Evolutionary conservation across 2,797 vertebrate species (phyloP).

Genomic region (Sebastes vulpes): DNA sequence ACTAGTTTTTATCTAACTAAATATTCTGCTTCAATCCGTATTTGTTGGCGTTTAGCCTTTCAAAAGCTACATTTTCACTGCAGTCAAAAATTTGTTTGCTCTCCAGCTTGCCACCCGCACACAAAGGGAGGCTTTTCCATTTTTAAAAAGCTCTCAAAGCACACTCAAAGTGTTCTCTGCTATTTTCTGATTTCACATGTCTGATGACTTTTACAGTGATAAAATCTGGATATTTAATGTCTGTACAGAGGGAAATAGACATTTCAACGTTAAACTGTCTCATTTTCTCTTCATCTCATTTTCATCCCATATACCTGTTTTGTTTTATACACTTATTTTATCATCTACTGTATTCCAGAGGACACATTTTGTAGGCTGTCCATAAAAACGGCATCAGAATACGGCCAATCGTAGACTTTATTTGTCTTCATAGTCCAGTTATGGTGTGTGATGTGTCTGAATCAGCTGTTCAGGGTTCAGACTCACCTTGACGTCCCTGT

Average conservation of each 20-base stretch:
- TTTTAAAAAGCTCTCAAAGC: background rate
- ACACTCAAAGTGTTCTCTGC: background rate
- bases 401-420: background rate
- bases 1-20: background rate
- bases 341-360: background rate
- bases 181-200: background rate
- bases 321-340: background rate
- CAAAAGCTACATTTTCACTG: background rate
- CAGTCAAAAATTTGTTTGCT: background rate
- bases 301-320: background rate
- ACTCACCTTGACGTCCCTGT: constrained; percentile 91
- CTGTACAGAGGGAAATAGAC: background rate
- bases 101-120: background rate
- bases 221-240: background rate
- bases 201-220: background rate
- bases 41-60: background rate
- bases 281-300: background rate
- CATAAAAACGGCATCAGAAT: constrained; percentile 12
- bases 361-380: constrained; percentile 1
- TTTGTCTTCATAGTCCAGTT: background rate
- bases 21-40: background rate
- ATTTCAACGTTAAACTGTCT: background rate
- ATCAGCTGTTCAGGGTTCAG: background rate
- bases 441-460: background rate
- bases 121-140: too few relatives aligned